These are phyloP conservation scores for Eristalinus sepulchralis DNA, from an alignment of 2,888 invertebrate genomes.

Conservation along the genomic window DNA sequence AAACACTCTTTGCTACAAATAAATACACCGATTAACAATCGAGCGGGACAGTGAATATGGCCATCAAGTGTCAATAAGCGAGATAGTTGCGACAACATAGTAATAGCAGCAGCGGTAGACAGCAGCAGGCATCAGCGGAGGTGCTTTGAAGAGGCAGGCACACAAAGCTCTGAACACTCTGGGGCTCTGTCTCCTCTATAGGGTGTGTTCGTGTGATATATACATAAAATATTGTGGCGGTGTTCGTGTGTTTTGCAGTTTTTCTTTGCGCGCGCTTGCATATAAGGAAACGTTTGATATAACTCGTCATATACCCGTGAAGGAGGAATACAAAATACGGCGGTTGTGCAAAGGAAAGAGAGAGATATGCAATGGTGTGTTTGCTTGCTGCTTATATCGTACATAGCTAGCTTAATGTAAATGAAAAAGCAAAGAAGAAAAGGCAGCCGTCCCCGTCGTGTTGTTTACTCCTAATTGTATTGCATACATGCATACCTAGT, in stretches of 20 bases:
- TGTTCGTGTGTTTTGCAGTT: conserved; percentile 48
- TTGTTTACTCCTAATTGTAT: conserved; percentile 66
- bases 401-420: conserved; percentile 34
- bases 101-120: not conserved
- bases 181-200: not conserved
- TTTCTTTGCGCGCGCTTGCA: conserved; percentile 69
- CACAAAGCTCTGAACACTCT: conserved; percentile 30
- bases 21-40: conserved; percentile 53
- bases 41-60: conserved; percentile 43
- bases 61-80: not conserved
- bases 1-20: conserved; percentile 53
- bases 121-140: not conserved
- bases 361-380: conserved; percentile 16
- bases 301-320: conserved; percentile 2
- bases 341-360: conserved; percentile 54
- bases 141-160: not conserved
- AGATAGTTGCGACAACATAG: conserved; percentile 27
- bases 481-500: conserved; percentile 16
- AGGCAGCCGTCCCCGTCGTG: conserved; percentile 43
- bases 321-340: conserved; percentile 41
- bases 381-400: not conserved
- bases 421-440: conserved; percentile 52
- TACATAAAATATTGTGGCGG: not conserved
- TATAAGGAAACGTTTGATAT: conserved; percentile 66
- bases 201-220: conserved; percentile 15